Base-by-base conservation (phyloP, 1,140 invertebrate species). In the Pachypeltis micranthus region DNA sequence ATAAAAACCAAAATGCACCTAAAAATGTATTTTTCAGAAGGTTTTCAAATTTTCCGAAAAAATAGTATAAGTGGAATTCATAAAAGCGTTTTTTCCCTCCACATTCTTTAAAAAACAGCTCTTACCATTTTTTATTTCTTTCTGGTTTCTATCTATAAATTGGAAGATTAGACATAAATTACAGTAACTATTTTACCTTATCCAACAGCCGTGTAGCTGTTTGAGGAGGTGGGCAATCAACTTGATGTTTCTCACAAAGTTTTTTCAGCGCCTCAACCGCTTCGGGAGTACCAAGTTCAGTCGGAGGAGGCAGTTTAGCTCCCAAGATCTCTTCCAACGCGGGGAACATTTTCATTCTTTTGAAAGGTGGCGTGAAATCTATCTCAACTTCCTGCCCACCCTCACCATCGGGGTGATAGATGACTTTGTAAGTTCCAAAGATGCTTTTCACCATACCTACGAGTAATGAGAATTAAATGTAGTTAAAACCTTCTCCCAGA, bases 311-410 rank as follows among this genome's bases (percentile, higher is more conserved):
- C 44, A 99, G 83, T 75, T 94, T 92, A 0, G 88, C 83, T 63
- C 86, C 83, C 1, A 97, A 72, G 55, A 79, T 78, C 70, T 88
- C 85, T 75, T 98, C 96, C 12, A 99, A 77, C 2, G 90, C 89
- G 27, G 87, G 80, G 64, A 98, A 85, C 92, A 99, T 98, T 16
- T 85, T 80, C 2, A 99, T 76, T 67, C 93, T 79, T 68, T 85
- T 90, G 75, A 98, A 99, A 16, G 97, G 97, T 56, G 96, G 96
- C 21, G 93, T 97, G 72, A 98, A 99, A 74, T 99, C 96, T 59
- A 99, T 85, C 74, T 94, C 90, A 2, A 88, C 78, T 23, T 82
- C 84, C 54, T 74, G 71, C 4, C 78, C 79, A 7, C 92, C 91
- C 0, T 85, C 84, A 0, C 94, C 95, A 69, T 97, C 89, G 0